Evolutionary conservation across 1,140 invertebrate species (phyloP), one percentile per base, ranked within the genome.

Genomic region (Saxidomus purpurata): DNA sequence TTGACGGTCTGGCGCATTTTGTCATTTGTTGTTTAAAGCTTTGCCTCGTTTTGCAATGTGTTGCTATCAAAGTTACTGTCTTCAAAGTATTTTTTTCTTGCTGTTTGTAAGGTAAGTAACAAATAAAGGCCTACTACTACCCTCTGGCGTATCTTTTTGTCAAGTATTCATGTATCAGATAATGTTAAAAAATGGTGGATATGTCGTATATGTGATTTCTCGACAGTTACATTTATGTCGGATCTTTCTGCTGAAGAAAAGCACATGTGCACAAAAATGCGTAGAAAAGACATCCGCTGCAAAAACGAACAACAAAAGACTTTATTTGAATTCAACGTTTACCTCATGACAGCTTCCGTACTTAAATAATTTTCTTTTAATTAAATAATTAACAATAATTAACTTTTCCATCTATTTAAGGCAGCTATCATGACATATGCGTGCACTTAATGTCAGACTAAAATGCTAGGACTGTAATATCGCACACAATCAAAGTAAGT

Each of bases 361-460:
- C 52, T 55, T 55, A 55, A 55, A 55, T 55, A 19, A n/a, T 55
- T 55, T 22, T 55, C 19, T 11, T 55, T 55, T 55, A 55, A 55
- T 55, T 55, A 55, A 55, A 55, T 55, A 55, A 55, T 55, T 55
- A 55, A 55, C 52, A 55, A 55, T 55, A 55, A 55, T 55, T 55
- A 55, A 55, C 52, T 8, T 55, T 55, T 8, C 19, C 52, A 55
- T 55, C 52, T 55, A 55, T 55, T 55, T 55, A 13, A 8, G 22
- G 52, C 52, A 8, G 52, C 22, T 22, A 13, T 55, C 19, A 22
- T 55, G 52, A 55, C 52, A 55, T 3, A 55, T 6, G 22, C 22
- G 52, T 55, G 52, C 22, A 55, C 4, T 55, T 11, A 55, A 8
- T 55, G 52, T 55, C 52, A 55, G 8, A 55, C 3, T 55, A 15